Evolutionary conservation across 2,113 vertebrate species (phyloP).

Genomic region (Cinclus mexicanus): DNA sequence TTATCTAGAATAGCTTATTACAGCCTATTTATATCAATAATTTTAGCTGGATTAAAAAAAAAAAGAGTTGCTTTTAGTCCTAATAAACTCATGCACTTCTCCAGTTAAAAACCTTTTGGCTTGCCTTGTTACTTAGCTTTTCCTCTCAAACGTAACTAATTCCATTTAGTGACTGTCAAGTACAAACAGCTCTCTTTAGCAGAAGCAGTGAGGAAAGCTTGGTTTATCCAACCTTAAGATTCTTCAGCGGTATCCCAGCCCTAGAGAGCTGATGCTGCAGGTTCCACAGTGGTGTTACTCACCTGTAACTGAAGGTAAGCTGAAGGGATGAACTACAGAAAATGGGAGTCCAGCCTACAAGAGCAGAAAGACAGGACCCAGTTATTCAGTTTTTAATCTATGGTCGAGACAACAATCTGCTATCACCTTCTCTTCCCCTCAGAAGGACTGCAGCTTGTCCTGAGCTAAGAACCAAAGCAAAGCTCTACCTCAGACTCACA

Average conservation of each 20-base stretch:
- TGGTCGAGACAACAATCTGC: neutral
- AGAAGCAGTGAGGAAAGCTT: neutral
- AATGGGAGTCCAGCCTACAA: neutral
- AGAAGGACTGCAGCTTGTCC: neutral
- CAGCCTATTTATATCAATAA: constrained; percentile 55
- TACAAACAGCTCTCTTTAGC: neutral
- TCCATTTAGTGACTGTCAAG: neutral
- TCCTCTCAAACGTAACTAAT: neutral
- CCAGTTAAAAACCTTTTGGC: constrained; percentile 2
- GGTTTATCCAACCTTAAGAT: neutral
- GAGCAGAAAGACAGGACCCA: neutral
- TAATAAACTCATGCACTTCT: constrained; percentile 67
- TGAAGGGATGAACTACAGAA: neutral
- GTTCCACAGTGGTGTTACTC: neutral
- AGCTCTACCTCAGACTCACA: neutral
- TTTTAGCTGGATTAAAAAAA: constrained; percentile 49
- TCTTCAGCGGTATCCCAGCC: neutral
- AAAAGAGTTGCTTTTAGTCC: constrained; percentile 18
- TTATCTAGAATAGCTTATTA: constrained; percentile 34
- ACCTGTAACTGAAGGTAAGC: neutral
- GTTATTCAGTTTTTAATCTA: neutral
- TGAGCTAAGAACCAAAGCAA: neutral
- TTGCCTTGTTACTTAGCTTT: neutral
- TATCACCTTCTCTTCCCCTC: neutral
- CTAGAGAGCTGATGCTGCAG: neutral